phyloP scores from a whole-genome alignment of 2,888 invertebrate genomes.

The Thysanoteuthis rhombus region DNA sequence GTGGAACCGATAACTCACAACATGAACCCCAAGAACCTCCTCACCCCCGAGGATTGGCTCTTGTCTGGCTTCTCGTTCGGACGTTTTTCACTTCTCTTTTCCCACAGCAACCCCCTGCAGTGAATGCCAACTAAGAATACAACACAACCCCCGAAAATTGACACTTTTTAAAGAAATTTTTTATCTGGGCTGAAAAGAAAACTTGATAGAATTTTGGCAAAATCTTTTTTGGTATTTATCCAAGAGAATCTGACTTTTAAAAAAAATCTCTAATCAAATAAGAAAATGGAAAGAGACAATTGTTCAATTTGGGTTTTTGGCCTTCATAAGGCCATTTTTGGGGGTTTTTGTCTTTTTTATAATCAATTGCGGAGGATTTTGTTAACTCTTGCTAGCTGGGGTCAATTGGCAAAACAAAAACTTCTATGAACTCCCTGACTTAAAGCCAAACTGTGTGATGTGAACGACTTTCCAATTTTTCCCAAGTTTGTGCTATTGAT shows the following conservation, averaged over 20 bases:
- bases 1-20: conserved; percentile 32
- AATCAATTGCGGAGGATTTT: background rate
- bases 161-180: background rate
- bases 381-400: background rate
- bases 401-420: background rate
- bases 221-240: background rate
- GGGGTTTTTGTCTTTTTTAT: background rate
- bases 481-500: background rate
- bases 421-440: background rate
- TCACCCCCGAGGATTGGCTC: conserved; percentile 76
- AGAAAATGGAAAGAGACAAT: background rate
- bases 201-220: background rate
- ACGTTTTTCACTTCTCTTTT: conserved; percentile 94
- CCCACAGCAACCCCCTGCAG: conserved; percentile 81
- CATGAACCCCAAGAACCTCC: conserved; percentile 62
- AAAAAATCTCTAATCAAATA: background rate
- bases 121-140: conserved; percentile 60
- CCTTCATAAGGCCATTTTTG: background rate
- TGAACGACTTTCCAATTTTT: background rate
- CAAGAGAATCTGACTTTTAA: background rate
- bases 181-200: background rate
- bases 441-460: background rate
- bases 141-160: background rate
- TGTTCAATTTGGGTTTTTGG: background rate
- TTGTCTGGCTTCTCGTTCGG: conserved; percentile 89